Evolutionary conservation across 1,140 invertebrate species (phyloP), one percentile per base, ranked within the genome.

Genomic region (Meloidogyne chitwoodi): DNA sequence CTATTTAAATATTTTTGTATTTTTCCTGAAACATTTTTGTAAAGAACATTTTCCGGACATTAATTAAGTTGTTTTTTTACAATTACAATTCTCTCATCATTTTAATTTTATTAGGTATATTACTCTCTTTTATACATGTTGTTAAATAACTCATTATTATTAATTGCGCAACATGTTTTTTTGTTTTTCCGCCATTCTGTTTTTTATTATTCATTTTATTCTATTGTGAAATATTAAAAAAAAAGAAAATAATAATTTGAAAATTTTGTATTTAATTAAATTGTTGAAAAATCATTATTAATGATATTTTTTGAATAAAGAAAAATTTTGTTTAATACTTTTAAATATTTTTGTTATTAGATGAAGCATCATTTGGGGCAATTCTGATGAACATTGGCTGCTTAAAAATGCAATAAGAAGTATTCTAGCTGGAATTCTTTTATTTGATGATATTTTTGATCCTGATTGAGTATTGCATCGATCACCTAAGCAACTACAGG

Each of bases 401-500:
- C 34, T 38, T 8, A 38, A 10, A 10, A 38, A 10, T 38, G 34
- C 34, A 38, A 38, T 38, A 38, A 38, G 29, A 31, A 31, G 29
- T 31, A 31, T 8, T 38, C 3, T 10, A 0, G 10, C 6, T 19
- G 68, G 44, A 70, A 26, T 41, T 72, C 22, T 22, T 27, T 27
- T 63, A 56, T 31, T 63, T 2, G 48, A 56, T 56, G 68, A 29
- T 24, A 68, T 24, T 68, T 31, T 8, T 22, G 19, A 29, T 63
- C 56, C 29, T 73, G 22, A 24, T 31, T 73, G 71, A 5, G 10
- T n/a, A 11, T 73, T 73, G 71, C 71, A 73, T n/a, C 56, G 48
- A 48, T 76, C 70, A 29, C 75, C 75, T 16, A 76, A 19, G 27
- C 76, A 77, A 38, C 70, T 75, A 63, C 76, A 77, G 14, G 73